phyloP scores from a whole-genome alignment of 1,140 invertebrate species.

The Marisa cornuarietis region DNA sequence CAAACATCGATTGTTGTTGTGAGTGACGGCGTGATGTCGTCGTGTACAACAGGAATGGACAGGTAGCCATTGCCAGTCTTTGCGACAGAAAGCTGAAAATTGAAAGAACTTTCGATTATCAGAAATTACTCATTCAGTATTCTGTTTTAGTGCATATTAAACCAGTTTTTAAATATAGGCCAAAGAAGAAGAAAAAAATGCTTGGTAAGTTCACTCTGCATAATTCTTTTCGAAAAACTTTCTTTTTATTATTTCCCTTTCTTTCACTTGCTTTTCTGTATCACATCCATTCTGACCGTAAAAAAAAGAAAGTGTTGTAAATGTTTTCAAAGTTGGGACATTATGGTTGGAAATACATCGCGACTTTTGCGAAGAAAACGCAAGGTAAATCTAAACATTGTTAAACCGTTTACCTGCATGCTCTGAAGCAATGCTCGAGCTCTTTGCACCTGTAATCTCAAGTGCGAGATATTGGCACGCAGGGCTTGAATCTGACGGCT shows the following conservation, averaged over 20 bases:
- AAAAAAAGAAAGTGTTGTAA: no score
- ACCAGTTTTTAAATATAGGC: no score
- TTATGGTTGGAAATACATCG: background rate
- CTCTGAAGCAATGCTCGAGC: slow-evolving; percentile 9
- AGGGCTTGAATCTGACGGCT: background rate
- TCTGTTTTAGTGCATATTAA: no score
- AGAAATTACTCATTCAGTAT: no score
- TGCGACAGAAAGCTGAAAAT: background rate
- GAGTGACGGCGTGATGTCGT: background rate
- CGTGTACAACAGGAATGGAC: slow-evolving; percentile 12
- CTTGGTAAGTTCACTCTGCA: no score
- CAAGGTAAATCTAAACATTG: background rate
- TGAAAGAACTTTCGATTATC: background rate
- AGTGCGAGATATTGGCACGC: slow-evolving; percentile 30
- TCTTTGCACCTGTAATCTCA: slow-evolving; percentile 30
- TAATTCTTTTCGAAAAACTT: no score
- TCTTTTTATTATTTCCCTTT: no score
- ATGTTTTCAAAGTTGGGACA: background rate
- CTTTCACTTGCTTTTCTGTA: no score
- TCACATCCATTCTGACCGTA: no score
- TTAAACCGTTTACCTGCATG: slow-evolving; percentile 26
- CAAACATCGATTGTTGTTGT: slow-evolving; percentile 17
- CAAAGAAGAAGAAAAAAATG: no score
- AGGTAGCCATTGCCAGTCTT: slow-evolving; percentile 12
- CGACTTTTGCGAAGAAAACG: background rate